Conservation (phyloP, 1,140 invertebrate species). For the Steinernema khuongi region DNA sequence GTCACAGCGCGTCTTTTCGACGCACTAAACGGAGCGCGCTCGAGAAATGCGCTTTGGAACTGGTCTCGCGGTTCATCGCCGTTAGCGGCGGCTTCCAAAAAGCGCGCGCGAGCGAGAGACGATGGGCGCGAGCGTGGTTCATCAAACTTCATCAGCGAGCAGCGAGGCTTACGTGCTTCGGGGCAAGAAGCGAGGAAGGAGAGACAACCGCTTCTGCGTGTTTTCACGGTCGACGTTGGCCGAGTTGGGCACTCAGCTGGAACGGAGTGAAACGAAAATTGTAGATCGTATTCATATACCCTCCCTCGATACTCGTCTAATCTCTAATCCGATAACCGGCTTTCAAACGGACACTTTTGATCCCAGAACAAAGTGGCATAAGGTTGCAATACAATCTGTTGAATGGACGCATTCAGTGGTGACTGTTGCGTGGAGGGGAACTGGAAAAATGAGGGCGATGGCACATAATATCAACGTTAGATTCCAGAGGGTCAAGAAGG, state of each 20-base stretch:
- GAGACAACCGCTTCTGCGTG: background rate
- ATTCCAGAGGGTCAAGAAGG: too few species aligned
- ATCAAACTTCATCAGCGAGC: background rate
- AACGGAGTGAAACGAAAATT: conserved; percentile 1
- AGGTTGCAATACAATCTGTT: too few species aligned
- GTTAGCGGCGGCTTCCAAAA: background rate
- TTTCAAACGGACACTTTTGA: too few species aligned
- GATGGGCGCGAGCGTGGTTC: background rate
- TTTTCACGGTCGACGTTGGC: background rate
- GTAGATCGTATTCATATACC: background rate
- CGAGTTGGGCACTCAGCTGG: conserved; percentile 6
- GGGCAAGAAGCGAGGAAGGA: background rate
- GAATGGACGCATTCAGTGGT: too few species aligned
- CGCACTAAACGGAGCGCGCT: too few species aligned
- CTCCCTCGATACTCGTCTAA: background rate
- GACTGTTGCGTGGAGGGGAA: too few species aligned
- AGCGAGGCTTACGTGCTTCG: too few species aligned
- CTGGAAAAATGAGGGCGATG: too few species aligned
- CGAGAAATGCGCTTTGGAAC: too few species aligned
- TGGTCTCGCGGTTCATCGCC: background rate
- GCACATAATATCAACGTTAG: too few species aligned
- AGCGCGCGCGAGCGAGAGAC: background rate
- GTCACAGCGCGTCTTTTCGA: too few species aligned
- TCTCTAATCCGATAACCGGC: conserved; percentile 12
- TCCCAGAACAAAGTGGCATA: too few species aligned